Conservation (phyloP, 2,797 vertebrate species). For the Smutsia temminckii region DNA sequence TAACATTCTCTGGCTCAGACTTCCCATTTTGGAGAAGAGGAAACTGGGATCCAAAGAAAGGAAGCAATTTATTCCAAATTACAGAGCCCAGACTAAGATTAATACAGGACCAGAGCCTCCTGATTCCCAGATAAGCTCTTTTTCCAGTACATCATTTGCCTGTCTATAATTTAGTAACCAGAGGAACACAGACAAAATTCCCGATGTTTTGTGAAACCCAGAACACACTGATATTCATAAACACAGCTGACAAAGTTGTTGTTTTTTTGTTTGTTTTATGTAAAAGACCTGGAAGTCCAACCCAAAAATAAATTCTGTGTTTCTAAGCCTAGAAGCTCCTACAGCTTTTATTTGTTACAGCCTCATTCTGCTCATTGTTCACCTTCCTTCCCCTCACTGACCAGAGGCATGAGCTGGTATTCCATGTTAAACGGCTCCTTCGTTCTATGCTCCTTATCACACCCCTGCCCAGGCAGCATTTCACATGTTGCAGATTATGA, state of each 20-base stretch:
- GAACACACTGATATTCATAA: conserved; percentile 52
- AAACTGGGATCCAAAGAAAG: conserved; percentile 40
- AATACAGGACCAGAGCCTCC: not conserved
- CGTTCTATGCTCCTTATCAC: not conserved
- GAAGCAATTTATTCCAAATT: conserved; percentile 31
- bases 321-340: conserved; percentile 32
- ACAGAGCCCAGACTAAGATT: not conserved
- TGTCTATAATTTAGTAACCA: conserved; percentile 39
- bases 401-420: not conserved
- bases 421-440: not conserved
- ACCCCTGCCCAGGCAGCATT: not conserved
- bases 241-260: conserved; percentile 63
- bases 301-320: conserved; percentile 8
- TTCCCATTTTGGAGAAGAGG: conserved; percentile 2
- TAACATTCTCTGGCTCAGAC: not conserved
- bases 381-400: conserved; percentile 38
- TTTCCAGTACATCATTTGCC: not conserved
- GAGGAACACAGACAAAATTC: conserved; percentile 42
- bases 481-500: conserved; percentile 34
- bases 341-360: not conserved
- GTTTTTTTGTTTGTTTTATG: conserved; percentile 62
- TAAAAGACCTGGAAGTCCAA: conserved; percentile 52
- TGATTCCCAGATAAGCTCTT: conserved; percentile 1
- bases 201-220: conserved; percentile 37
- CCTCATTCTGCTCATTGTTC: conserved; percentile 16